These are phyloP conservation scores for Dasysyrphus albostriatus DNA, from an alignment of 2,888 invertebrate species.

Conservation along the genomic window DNA sequence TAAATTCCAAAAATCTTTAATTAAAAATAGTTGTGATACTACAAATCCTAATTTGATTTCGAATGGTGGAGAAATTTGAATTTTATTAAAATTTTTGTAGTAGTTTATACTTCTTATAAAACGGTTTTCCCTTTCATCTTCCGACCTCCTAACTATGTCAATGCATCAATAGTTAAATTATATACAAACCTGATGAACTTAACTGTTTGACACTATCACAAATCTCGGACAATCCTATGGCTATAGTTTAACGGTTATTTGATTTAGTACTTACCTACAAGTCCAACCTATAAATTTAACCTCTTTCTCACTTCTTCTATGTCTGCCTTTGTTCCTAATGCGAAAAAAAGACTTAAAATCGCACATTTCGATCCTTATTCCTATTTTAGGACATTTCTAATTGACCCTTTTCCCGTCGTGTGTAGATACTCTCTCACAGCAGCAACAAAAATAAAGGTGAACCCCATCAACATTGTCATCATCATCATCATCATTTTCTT, in stretches of 20 bases:
- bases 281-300: conserved; percentile 17
- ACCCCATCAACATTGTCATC: conserved; percentile 60
- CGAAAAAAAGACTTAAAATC: not conserved
- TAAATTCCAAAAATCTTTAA: too few species aligned
- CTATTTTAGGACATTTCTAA: conserved; percentile 72
- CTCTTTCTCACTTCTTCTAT: not conserved
- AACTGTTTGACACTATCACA: conserved; percentile 1
- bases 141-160: too few species aligned
- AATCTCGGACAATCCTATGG: conserved; percentile 11
- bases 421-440: conserved; percentile 7
- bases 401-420: conserved; percentile 66
- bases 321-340: not conserved
- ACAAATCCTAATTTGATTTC: too few species aligned
- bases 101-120: too few species aligned
- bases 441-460: conserved; percentile 34
- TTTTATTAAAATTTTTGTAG: too few species aligned
- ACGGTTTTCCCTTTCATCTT: too few species aligned
- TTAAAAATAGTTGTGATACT: too few species aligned
- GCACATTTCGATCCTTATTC: conserved; percentile 31
- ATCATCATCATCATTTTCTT: conserved; percentile 43
- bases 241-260: conserved; percentile 26
- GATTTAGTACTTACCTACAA: conserved; percentile 7
- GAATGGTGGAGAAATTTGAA: too few species aligned
- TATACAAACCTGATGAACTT: not conserved
- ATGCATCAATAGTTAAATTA: too few species aligned